Conservation (phyloP, 2,113 vertebrate genomes). For the Apus apus region DNA sequence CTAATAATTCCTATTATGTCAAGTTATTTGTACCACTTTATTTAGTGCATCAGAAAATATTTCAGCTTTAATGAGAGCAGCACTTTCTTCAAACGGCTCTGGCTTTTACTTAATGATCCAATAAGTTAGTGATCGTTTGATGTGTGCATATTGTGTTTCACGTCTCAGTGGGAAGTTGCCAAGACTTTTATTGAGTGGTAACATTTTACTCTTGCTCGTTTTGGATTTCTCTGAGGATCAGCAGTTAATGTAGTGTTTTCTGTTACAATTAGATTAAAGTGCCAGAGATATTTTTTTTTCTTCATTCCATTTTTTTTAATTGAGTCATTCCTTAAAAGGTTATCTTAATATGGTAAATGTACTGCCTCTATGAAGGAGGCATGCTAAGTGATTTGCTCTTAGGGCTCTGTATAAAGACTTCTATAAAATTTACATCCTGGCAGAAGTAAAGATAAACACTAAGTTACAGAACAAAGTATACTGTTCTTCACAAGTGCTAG, state of each 20-base stretch:
- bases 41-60: constrained; percentile 34
- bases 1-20: not conserved
- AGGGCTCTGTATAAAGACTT: not conserved
- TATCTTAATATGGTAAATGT: constrained; percentile 76
- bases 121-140: constrained; percentile 68
- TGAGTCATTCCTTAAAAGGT: constrained; percentile 70
- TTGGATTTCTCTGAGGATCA: constrained; percentile 72
- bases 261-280: constrained; percentile 73
- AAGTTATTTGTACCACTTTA: constrained; percentile 5
- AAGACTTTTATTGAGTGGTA: constrained; percentile 64
- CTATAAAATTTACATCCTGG: not conserved
- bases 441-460: not conserved
- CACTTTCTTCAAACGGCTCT: constrained; percentile 53
- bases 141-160: constrained; percentile 46
- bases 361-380: constrained; percentile 42
- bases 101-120: constrained; percentile 71
- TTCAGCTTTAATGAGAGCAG: constrained; percentile 44
- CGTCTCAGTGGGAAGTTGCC: constrained; percentile 59
- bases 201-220: constrained; percentile 68
- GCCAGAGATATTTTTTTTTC: constrained; percentile 67
- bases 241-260: constrained; percentile 65
- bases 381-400: constrained; percentile 47
- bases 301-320: constrained; percentile 72
- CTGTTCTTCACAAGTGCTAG: not conserved
- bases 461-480: not conserved